Percentiles rank a stretch among this genome's conserved stretches.
These are phyloP conservation scores for Theristus sp. DNA, from an alignment of 2,888 invertebrate species.

Conservation along the genomic window DNA sequence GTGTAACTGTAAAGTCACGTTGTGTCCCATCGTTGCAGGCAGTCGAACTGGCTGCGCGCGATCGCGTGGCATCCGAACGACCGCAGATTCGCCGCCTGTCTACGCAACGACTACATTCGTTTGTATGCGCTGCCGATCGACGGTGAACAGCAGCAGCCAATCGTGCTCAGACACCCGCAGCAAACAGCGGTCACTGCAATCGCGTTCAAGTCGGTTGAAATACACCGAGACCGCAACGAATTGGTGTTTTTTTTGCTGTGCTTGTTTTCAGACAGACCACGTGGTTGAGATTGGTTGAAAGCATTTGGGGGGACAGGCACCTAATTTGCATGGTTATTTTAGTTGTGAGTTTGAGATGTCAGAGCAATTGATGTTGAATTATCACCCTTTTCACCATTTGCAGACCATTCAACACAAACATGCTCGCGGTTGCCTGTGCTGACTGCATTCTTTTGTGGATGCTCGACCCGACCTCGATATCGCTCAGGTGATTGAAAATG, in stretches of 20 bases:
- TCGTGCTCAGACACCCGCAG: neutral
- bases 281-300: neutral
- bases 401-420: neutral
- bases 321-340: too few species aligned
- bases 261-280: neutral
- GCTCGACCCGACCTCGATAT: neutral
- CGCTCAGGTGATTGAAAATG: neutral
- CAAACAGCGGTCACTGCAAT: neutral
- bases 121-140: neutral
- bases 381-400: too few species aligned
- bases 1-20: too few species aligned
- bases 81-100: neutral
- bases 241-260: too few species aligned
- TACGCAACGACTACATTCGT: neutral
- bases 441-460: neutral
- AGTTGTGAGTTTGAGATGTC: neutral
- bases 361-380: neutral
- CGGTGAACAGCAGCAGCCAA: neutral
- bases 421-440: neutral
- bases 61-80: neutral
- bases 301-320: too few species aligned
- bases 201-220: neutral
- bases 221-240: too few species aligned
- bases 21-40: neutral
- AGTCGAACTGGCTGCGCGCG: neutral